Evolutionary conservation across 2,888 invertebrate genomes (phyloP).

Genomic region (Drosophila phalerata): DNA sequence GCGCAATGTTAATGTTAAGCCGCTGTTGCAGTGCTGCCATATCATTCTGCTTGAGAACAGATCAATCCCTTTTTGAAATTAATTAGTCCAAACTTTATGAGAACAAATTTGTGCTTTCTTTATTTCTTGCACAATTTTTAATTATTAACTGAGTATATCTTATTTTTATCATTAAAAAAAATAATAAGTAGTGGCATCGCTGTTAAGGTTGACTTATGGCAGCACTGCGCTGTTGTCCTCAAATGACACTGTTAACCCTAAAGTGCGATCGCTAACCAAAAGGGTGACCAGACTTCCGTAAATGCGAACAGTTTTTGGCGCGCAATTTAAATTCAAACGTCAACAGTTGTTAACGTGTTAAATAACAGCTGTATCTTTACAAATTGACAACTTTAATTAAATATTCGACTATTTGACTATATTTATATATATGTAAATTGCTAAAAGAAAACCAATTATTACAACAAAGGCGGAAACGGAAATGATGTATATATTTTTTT

Average conservation of each 20-base stretch:
- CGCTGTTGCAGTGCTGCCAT: conserved; percentile 24
- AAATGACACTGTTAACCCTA: conserved; percentile 38
- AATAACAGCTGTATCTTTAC: no score
- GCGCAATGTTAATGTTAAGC: conserved; percentile 46
- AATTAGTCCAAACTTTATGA: no score
- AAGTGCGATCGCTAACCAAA: conserved; percentile 34
- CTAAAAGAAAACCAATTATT: not conserved
- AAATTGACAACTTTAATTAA: no score
- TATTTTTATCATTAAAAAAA: no score
- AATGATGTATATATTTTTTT: not conserved
- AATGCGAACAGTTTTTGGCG: not conserved
- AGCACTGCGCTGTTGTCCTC: conserved; percentile 37
- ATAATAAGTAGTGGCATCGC: no score
- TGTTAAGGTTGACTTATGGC: no score
- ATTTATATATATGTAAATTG: not conserved
- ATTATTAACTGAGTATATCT: no score
- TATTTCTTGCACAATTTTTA: no score
- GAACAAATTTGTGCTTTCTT: no score
- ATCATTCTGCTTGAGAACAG: no score
- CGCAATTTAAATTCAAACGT: not conserved
- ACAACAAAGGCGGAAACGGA: conserved; percentile 7
- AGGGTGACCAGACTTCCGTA: conserved; percentile 37
- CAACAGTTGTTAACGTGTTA: not conserved
- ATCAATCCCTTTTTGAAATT: no score
- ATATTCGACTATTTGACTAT: no score